Percentiles rank a stretch among this genome's conserved stretches.
These are phyloP conservation scores for Abrostola triplasia DNA, from an alignment of 2,888 invertebrate genomes.

Conservation along the genomic window DNA sequence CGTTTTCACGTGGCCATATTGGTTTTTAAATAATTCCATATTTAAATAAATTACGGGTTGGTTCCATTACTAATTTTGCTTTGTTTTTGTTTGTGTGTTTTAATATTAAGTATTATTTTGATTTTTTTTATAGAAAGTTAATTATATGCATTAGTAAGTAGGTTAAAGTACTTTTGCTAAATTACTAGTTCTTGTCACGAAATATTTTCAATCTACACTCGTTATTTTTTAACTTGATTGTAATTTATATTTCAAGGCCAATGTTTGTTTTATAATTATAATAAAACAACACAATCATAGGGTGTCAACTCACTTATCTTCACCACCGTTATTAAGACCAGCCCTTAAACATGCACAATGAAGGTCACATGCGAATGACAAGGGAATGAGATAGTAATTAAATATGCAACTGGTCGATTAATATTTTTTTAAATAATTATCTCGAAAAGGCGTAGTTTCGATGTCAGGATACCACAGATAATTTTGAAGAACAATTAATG, in stretches of 20 bases:
- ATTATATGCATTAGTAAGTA: too few relatives aligned
- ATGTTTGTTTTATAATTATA: not conserved
- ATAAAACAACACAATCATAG: not conserved
- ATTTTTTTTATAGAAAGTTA: too few relatives aligned
- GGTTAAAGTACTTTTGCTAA: too few relatives aligned
- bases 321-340: conserved; percentile 32
- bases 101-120: not conserved
- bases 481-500: conserved; percentile 75
- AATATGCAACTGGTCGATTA: conserved; percentile 57
- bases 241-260: not conserved
- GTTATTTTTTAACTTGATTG: not conserved
- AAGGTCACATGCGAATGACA: conserved; percentile 69
- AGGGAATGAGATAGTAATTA: conserved; percentile 73
- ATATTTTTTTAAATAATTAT: conserved; percentile 62
- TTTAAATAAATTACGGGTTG: conserved; percentile 46
- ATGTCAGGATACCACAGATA: conserved; percentile 48
- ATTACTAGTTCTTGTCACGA: too few relatives aligned
- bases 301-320: not conserved
- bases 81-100: not conserved
- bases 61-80: conserved; percentile 13
- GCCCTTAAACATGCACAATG: conserved; percentile 50
- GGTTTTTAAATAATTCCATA: conserved; percentile 45
- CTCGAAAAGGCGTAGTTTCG: conserved; percentile 66
- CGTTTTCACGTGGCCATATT: conserved; percentile 55
- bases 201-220: too few relatives aligned